These are phyloP conservation scores for Papilio machaon DNA, from an alignment of 1,140 invertebrate species.

Conservation along the genomic window DNA sequence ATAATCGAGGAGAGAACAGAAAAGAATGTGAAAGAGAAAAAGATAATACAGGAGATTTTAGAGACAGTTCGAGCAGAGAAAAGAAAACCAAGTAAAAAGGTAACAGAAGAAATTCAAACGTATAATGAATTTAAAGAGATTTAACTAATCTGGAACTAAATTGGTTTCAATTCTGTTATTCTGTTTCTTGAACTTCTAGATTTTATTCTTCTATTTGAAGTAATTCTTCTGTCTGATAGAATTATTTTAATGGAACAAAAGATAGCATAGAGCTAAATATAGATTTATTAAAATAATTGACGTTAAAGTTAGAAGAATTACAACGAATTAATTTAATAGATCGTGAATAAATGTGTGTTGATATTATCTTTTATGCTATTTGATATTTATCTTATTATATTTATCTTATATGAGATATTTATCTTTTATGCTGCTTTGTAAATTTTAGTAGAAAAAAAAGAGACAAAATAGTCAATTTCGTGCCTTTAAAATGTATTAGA, in stretches of 20 bases:
- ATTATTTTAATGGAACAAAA: neutral
- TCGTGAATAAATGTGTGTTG: neutral
- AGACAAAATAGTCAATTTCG: neutral
- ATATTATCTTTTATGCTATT: too few species aligned
- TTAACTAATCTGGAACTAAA: neutral
- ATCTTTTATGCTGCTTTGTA: neutral
- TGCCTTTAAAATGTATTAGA: slow-evolving; percentile 4
- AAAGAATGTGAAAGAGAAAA: neutral
- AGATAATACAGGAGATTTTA: neutral
- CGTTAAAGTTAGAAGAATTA: neutral
- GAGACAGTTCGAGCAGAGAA: neutral
- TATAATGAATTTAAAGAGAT: too few species aligned
- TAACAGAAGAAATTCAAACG: neutral
- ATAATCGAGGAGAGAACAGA: neutral
- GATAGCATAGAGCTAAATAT: too few species aligned
- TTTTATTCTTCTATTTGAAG: neutral
- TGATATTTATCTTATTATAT: too few species aligned
- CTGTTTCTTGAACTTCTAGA: neutral
- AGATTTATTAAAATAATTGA: neutral
- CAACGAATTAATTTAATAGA: neutral
- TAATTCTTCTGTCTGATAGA: neutral
- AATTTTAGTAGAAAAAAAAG: neutral
- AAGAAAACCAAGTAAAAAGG: neutral
- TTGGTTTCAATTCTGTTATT: neutral
- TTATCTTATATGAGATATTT: too few species aligned